Evolutionary conservation across 2,113 vertebrate species (phyloP).

Genomic region (Microtus oregoni): DNA sequence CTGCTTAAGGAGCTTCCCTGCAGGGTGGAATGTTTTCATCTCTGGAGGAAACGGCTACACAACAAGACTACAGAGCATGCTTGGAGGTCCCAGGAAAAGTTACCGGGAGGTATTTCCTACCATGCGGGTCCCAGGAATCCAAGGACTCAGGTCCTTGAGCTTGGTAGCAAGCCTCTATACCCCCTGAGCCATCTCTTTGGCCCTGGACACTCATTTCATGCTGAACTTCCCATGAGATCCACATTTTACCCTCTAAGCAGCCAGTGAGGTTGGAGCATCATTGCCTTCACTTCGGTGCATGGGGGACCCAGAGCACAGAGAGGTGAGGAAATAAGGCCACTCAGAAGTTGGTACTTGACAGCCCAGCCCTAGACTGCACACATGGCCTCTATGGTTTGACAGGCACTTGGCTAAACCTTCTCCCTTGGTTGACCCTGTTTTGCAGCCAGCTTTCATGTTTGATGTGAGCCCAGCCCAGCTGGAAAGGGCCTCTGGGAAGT

Average conservation of each 20-base stretch:
- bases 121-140: background rate
- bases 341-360: background rate
- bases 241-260: background rate
- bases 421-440: background rate
- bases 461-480: background rate
- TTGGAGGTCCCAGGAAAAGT: background rate
- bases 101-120: no score
- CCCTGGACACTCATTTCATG: background rate
- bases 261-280: background rate
- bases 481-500: background rate
- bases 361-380: background rate
- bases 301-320: background rate
- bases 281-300: rapidly evolving
- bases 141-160: background rate
- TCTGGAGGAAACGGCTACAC: background rate
- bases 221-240: background rate
- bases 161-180: background rate
- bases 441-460: background rate
- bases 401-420: background rate
- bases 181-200: background rate
- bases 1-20: background rate
- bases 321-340: background rate
- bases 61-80: background rate
- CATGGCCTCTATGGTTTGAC: background rate
- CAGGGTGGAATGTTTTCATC: background rate